phyloP scores from a whole-genome alignment of 2,113 vertebrate species.

The Crotalus tigris region DNA sequence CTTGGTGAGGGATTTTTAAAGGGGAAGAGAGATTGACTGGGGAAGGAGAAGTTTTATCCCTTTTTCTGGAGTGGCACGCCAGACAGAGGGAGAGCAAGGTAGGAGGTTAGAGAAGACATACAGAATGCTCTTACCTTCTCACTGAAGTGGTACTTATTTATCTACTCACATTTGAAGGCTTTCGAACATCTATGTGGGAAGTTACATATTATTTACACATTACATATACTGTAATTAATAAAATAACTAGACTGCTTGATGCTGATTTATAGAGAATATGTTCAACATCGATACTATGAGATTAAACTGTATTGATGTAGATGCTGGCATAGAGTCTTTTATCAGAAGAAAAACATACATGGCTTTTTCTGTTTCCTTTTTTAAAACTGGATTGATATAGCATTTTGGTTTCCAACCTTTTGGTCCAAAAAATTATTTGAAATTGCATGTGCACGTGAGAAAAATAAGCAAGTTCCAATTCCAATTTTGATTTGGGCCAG shows the following conservation, averaged over 20 bases:
- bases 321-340: slow-evolving; percentile 14
- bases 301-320: slow-evolving; percentile 17
- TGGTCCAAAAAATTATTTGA: background rate
- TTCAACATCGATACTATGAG: background rate
- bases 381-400: slow-evolving; percentile 11
- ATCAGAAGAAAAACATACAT: background rate
- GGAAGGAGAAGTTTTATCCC: too few relatives aligned
- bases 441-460: slow-evolving; percentile 23
- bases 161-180: background rate
- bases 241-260: background rate
- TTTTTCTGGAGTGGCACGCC: too few relatives aligned
- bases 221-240: background rate
- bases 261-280: slow-evolving; percentile 12
- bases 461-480: background rate
- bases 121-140: background rate
- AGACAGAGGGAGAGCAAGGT: too few relatives aligned
- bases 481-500: background rate
- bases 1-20: too few relatives aligned
- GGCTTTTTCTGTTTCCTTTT: background rate
- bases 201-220: background rate
- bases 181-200: background rate
- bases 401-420: slow-evolving; percentile 33
- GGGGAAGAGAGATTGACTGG: too few relatives aligned
- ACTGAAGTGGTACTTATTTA: background rate
- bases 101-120: background rate